Percentiles rank a stretch among this genome's conserved stretches.
Evolutionary conservation across 2,113 vertebrate genomes (phyloP).

Genomic region (Cygnus atratus): DNA sequence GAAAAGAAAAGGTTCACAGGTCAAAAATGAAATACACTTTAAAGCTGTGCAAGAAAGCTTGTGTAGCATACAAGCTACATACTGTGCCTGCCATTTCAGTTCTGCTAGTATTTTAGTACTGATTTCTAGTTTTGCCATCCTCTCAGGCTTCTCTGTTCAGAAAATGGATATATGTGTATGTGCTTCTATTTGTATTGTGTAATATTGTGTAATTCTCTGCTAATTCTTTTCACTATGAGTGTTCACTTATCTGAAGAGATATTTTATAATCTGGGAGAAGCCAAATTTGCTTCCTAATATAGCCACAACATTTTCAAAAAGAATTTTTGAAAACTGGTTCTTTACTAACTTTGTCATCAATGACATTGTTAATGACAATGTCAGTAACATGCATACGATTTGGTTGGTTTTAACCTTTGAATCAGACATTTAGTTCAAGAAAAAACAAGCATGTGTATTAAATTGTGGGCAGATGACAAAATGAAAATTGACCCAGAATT

Average conservation of each 20-base stretch:
- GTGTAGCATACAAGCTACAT: neutral
- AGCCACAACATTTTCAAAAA: neutral
- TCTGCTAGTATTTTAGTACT: neutral
- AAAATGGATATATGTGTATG: fast-evolving
- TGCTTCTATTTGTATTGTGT: neutral
- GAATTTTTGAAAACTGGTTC: neutral
- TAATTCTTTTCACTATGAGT: neutral
- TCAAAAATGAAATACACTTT: neutral
- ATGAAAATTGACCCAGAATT: constrained; percentile 33
- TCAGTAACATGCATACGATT: neutral
- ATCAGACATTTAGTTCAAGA: neutral
- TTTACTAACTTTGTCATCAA: neutral
- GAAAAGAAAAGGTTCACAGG: neutral
- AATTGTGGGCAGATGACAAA: neutral
- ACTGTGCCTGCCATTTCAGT: neutral
- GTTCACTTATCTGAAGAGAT: neutral
- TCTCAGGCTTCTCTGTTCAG: neutral
- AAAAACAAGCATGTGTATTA: neutral
- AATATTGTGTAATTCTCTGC: neutral
- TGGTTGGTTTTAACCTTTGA: neutral
- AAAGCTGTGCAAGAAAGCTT: neutral
- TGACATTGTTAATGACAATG: neutral
- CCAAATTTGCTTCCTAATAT: neutral
- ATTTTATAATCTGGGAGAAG: neutral
- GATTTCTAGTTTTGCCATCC: neutral